Evolutionary conservation across 1,140 invertebrate species (phyloP), one percentile per base, ranked within the genome.

Genomic region (Drosophila repleta): DNA sequence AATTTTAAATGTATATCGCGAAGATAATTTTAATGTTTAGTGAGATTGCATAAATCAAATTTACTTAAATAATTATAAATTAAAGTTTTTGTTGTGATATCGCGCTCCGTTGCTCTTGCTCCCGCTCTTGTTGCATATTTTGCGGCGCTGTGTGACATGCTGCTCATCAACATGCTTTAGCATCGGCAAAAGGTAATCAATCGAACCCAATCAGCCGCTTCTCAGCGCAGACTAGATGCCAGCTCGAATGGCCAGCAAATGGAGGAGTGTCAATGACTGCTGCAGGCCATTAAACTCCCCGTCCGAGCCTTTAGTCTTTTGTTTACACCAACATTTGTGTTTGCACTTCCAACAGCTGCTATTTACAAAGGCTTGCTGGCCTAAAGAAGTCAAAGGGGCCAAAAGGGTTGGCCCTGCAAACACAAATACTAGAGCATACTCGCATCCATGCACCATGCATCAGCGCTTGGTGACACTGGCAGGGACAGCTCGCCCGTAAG

Each of bases 231-330:
- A 17, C 39, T 3, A 18, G 8, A 15, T n/a, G 39, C 8, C 18
- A 53, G 39, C 32, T 61, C 26, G 17, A n/a, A 26, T 29, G 21
- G 32, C 41, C 56, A 55, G 26, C 41, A 51, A 65, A 55, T 41
- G 39, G 51, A 51, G 53, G 45, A 41, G 77, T 79, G 71, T 74
- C 74, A 77, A 74, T 77, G 74, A 77, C 74, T 74, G 71, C 74
- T 72, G 49, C 72, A 74, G 74, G 74, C 45, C 74, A 74, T 77
- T 77, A 74, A 69, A 77, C 74, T 70, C 46, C 35, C 17, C 37
- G 32, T 24, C 24, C 35, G 43, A 61, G n/a, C 15, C 32, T 41
- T 74, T 56, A 61, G n/a, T 6, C 32, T 41, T 74, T 56, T 64
- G 58, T 76, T 74, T 69, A 65, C 72, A 26, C 41, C 26, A 49